phyloP scores from a whole-genome alignment of 2,797 vertebrate genomes.

The Cryptoprocta ferox region DNA sequence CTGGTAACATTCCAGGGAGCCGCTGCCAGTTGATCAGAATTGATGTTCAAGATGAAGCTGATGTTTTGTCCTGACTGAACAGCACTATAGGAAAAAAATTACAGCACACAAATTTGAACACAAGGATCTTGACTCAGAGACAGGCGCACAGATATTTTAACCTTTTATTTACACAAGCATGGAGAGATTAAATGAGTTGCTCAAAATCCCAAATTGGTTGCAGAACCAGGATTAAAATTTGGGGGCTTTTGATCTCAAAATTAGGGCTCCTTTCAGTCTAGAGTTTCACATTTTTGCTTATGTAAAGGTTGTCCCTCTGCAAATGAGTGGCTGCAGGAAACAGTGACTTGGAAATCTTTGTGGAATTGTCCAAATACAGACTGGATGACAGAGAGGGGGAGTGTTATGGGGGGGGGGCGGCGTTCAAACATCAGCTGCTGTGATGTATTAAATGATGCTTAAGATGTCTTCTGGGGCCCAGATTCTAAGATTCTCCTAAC shows the following conservation, averaged over 20 bases:
- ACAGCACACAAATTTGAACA: background rate
- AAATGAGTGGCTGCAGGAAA: background rate
- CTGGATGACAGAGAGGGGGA: background rate
- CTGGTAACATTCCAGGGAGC: background rate
- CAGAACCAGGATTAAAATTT: background rate
- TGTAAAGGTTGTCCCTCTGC: background rate
- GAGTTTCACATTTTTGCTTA: background rate
- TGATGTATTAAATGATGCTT: background rate
- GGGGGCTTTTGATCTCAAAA: background rate
- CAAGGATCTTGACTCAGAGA: background rate
- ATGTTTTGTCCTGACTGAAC: background rate
- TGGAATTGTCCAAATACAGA: background rate
- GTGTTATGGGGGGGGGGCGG: too few species aligned
- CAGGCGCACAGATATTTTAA: background rate
- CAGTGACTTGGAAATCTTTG: background rate
- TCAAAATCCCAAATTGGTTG: background rate
- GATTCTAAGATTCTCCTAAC: background rate
- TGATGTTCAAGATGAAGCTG: background rate
- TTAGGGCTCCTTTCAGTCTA: background rate
- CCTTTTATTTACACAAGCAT: background rate
- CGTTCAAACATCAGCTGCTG: background rate
- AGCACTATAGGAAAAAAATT: background rate
- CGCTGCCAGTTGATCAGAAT: background rate
- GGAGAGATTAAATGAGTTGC: background rate
- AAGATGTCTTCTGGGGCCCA: background rate